phyloP scores from a whole-genome alignment of 2,888 invertebrate species.

The Fissipunctia ypsillon region DNA sequence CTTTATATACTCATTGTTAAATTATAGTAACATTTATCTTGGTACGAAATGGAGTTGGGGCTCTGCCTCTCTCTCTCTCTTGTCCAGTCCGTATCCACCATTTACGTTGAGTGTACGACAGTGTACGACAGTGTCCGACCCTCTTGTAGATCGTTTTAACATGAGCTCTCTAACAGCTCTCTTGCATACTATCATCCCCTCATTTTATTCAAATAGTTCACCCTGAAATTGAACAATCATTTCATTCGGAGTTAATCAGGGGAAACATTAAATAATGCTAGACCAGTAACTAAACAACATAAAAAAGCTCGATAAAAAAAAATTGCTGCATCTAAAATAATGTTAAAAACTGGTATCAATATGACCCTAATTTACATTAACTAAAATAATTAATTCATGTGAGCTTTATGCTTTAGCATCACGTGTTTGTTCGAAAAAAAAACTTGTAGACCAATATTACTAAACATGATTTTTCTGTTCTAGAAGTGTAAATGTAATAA shows the following conservation, averaged over 20 bases:
- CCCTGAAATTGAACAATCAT: not conserved
- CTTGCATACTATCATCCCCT: not conserved
- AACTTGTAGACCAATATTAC: not conserved
- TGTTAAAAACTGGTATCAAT: constrained; percentile 11
- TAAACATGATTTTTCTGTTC: not conserved
- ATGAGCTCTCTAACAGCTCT: not conserved
- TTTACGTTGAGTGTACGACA: no score
- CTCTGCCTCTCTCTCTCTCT: no score
- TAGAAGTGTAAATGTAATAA: not conserved
- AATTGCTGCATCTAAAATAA: not conserved
- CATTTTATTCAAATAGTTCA: not conserved
- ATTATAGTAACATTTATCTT: no score
- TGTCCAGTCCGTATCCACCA: no score
- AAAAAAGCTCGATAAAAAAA: not conserved
- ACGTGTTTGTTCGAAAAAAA: constrained; percentile 9
- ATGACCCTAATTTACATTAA: constrained; percentile 17
- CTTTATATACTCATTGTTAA: no score
- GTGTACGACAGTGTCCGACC: not conserved
- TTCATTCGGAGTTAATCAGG: not conserved
- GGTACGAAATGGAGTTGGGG: no score
- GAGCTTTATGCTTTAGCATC: constrained; percentile 3
- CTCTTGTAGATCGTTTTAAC: not conserved
- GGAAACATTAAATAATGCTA: not conserved
- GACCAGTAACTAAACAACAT: not conserved
- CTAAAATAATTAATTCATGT: constrained; percentile 4